Base-by-base conservation (phyloP, 2,113 vertebrate species). In the Polypterus bichir region DNA sequence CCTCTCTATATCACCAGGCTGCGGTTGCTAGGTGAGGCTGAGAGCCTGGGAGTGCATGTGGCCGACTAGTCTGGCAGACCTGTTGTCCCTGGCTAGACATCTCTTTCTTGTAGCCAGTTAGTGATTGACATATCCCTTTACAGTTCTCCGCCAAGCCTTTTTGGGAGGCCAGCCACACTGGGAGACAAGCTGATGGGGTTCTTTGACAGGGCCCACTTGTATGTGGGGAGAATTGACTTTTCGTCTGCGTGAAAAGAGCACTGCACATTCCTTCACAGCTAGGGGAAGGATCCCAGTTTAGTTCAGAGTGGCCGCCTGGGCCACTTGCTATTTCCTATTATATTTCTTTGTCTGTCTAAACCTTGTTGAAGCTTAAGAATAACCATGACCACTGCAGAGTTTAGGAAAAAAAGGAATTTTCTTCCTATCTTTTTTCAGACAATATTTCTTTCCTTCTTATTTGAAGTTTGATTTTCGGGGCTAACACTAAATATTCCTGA, bases 21-120 rank as follows among this genome's bases (percentile, higher is more conserved):
- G 57, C 47, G 63, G 86, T 88, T 89, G 86, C 86, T 86, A 89
- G 84, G 83, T 9, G 65, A 81, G 78, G 69, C 68, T 65, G 48
- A 60, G 65, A 74, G 67, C 72, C 3, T 48, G 66, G 5, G 46
- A 66, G 79, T 83, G 76, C 76, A 84, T 48, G 78, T 74, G 44
- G 62, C 70, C 65, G 65, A 70, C 59, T 3, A 64, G 76, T 79
- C 73, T 75, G 69, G 74, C 11, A 7, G 73, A 76, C 74, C 74
- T 76, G 72, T 72, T 66, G 63, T 64, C 72, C 75, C 67, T 71
- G 71, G 78, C 73, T 71, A 84, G 81, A 86, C 78, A 71, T 82
- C 80, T 80, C 70, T 77, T 68, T 73, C 68, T 70, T 53, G 54
- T 55, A 62, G 65, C n/a, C 53, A 51, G 4, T 7, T 5, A 52